Base-by-base conservation (phyloP, 2,888 invertebrate genomes). In the Sphaeridia pumilis region DNA sequence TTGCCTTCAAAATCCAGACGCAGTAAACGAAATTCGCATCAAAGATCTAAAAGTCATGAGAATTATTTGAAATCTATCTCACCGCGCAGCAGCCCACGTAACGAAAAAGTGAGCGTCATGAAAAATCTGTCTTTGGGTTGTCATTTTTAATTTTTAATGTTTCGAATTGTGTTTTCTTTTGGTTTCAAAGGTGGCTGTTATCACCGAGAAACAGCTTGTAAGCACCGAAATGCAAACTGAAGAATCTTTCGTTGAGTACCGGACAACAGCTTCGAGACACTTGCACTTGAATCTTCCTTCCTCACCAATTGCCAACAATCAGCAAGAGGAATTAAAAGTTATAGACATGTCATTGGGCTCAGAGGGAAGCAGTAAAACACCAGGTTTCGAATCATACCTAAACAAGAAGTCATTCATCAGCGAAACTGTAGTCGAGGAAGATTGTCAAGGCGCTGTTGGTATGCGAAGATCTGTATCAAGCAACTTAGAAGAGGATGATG, bases 331-430 rank as follows among this genome's bases (percentile, higher is more conserved):
- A 24, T 52, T 53, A 14, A 64, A 64, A 49, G 60, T 61, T 14
- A 61, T 61, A 3, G 63, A 64, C 53, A 64, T 64, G 63, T 60
- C 60, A 10, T 28, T 64, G 4, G 61, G 63, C 4, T 64, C 63
- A 7, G 63, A 64, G 42, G 61, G 61, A 12, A 61, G 61, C 47
- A 63, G 61, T 35, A 64, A 64, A 55, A 64, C 63, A 31, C 63
- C 63, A 7, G 61, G 63, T 14, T 64, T 61, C 41, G 63, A 64
- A n/a, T 51, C 49, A 12, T 61, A 61, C 41, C 58, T 56, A 28
- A 61, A 61, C 51, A 59, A 61, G 22, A 61, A 61, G 48, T 49
- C 57, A 10, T 61, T 61, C 31, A 49, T 58, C 1, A 47, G 52
- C 17, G 46, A 53, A 5, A 56, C 56, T 41, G 50, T 57, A 3